phyloP scores from a whole-genome alignment of 2,797 vertebrate genomes.

The Phaenicophaeus curvirostris region DNA sequence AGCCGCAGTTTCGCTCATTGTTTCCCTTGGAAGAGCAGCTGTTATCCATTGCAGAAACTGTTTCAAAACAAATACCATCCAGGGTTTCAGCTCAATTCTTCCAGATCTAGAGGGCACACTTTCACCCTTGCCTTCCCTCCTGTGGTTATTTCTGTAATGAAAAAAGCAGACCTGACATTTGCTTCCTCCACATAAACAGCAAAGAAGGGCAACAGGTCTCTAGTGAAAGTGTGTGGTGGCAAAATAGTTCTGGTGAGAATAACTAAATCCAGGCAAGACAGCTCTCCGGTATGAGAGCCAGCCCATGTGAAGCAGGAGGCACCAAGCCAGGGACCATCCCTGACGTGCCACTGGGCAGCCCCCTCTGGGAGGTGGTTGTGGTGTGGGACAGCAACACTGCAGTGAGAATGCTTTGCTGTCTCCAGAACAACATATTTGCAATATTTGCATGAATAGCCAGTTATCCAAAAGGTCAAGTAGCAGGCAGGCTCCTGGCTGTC shows the following conservation, averaged over 20 bases:
- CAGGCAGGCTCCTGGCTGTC: background rate
- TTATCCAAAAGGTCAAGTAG: background rate
- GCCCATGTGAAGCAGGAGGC: background rate
- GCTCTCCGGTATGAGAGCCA: background rate
- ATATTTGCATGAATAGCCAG: background rate
- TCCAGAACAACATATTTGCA: background rate
- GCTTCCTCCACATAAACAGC: background rate
- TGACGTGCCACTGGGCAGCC: background rate
- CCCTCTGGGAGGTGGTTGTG: background rate
- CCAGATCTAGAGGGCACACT: background rate
- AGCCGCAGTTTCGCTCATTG: background rate
- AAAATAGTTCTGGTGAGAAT: background rate
- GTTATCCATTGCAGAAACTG: background rate
- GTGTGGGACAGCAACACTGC: background rate
- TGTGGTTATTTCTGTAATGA: background rate
- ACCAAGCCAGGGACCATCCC: background rate
- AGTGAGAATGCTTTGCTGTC: background rate
- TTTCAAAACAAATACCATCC: background rate
- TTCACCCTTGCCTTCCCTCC: background rate
- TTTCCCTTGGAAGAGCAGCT: constrained; percentile 14
- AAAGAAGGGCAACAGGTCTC: background rate
- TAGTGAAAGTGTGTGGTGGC: background rate
- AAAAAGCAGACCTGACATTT: background rate
- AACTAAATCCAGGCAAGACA: background rate
- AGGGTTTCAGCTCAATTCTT: background rate